Conservation (phyloP, 2,888 invertebrate genomes). For the Phasia obesa region DNA sequence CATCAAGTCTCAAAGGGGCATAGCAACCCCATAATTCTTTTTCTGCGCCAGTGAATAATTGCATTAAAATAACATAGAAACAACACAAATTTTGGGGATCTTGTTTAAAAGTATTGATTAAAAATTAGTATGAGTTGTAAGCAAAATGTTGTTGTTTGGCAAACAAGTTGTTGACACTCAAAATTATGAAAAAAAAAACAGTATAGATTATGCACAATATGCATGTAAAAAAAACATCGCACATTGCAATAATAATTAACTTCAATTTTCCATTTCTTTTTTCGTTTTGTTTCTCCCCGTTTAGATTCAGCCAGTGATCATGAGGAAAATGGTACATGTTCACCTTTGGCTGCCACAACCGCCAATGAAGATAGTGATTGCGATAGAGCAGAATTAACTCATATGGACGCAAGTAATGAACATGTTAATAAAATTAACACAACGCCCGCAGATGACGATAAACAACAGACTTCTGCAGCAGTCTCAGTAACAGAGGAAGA, state of each 20-base stretch:
- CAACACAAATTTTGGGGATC: conserved; percentile 33
- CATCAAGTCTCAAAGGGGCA: no score
- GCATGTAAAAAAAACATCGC: not conserved
- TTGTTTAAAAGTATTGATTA: conserved; percentile 22
- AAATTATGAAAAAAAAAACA: conserved; percentile 58
- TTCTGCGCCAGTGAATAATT: conserved; percentile 64
- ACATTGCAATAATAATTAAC: conserved; percentile 17
- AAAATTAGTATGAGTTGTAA: conserved; percentile 64
- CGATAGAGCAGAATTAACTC: conserved; percentile 67
- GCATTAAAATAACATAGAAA: conserved; percentile 33
- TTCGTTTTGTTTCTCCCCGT: conserved; percentile 59
- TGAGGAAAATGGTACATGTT: conserved; percentile 82
- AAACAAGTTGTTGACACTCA: conserved; percentile 64
- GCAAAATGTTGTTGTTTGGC: conserved; percentile 56
- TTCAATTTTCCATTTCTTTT: conserved; percentile 38
- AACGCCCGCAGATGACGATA: conserved; percentile 65
- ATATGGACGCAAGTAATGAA: conserved; percentile 68
- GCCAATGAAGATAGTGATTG: conserved; percentile 72
- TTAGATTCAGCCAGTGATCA: conserved; percentile 81
- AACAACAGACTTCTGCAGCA: conserved; percentile 23
- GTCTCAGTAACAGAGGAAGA: conserved; percentile 27
- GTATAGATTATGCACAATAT: conserved; percentile 12
- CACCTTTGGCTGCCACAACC: conserved; percentile 78
- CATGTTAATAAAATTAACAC: conserved; percentile 74
- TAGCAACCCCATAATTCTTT: no score